These are phyloP conservation scores for Oedothorax gibbosus DNA, from an alignment of 1,140 invertebrate genomes.

Conservation along the genomic window DNA sequence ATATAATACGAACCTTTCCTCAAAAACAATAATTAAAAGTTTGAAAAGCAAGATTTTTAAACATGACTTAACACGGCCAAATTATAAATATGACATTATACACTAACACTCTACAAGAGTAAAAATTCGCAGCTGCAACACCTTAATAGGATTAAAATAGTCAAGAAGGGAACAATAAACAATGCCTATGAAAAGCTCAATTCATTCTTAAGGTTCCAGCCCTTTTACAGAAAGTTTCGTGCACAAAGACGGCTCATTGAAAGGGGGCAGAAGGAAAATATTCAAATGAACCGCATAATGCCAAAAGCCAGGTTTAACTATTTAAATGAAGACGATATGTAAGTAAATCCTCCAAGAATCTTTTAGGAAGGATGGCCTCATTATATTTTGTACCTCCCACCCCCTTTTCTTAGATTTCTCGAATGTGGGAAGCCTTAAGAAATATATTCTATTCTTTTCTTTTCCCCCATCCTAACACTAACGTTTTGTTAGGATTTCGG, in stretches of 20 bases:
- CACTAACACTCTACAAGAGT: not conserved
- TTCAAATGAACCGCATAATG: conserved; percentile 53
- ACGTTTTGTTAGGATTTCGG: too few species aligned
- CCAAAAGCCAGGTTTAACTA: conserved; percentile 54
- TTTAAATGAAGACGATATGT: conserved; percentile 56
- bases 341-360: conserved; percentile 28
- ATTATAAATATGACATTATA: too few species aligned
- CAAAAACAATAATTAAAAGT: too few species aligned
- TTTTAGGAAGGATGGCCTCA: conserved; percentile 28
- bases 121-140: conserved; percentile 12
- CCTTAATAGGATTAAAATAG: conserved; percentile 40
- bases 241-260: conserved; percentile 18
- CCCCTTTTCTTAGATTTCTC: not conserved
- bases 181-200: conserved; percentile 1
- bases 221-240: conserved; percentile 16
- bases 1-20: too few species aligned
- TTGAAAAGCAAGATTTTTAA: too few species aligned
- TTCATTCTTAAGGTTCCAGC: conserved; percentile 10
- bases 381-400: conserved; percentile 41
- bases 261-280: conserved; percentile 25
- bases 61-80: too few species aligned
- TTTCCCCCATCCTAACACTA: not conserved
- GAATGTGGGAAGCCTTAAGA: too few species aligned
- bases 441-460: not conserved
- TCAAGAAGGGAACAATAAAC: conserved; percentile 32